Evolutionary conservation across 2,888 invertebrate species (phyloP).

Genomic region (Branchellion lobata): DNA sequence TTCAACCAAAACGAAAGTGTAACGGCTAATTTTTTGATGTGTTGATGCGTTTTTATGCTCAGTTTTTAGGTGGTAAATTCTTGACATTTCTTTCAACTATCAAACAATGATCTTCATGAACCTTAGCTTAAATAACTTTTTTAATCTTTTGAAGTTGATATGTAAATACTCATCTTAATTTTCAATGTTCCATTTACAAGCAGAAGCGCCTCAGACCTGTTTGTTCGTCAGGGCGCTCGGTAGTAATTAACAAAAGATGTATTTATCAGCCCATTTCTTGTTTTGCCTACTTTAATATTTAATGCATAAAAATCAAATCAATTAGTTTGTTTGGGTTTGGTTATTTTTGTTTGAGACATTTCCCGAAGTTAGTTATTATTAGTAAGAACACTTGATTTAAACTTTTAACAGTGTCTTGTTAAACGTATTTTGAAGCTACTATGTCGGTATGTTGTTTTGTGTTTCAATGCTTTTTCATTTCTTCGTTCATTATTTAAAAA

Average conservation of each 20-base stretch:
- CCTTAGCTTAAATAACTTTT: background rate
- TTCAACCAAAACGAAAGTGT: background rate
- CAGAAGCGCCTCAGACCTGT: background rate
- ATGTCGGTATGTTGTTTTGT: conserved; percentile 3
- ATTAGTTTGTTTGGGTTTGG: background rate
- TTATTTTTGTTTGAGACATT: background rate
- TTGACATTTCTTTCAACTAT: background rate
- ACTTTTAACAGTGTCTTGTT: conserved; percentile 21
- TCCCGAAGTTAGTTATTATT: background rate
- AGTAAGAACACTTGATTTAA: conserved; percentile 13
- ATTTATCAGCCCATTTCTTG: background rate
- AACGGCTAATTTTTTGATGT: background rate
- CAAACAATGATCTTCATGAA: background rate
- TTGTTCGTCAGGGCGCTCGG: background rate
- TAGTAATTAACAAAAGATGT: background rate
- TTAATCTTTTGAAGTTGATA: background rate
- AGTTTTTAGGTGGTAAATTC: conserved; percentile 2
- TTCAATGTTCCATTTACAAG: background rate
- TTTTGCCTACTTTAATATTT: background rate
- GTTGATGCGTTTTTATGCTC: conserved; percentile 15
- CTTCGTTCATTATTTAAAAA: background rate
- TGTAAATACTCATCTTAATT: background rate
- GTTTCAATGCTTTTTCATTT: conserved; percentile 11
- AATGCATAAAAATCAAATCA: background rate
- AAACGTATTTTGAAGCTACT: conserved; percentile 7